Evolutionary conservation across 2,113 vertebrate species (phyloP).

Genomic region (Columba janthina): DNA sequence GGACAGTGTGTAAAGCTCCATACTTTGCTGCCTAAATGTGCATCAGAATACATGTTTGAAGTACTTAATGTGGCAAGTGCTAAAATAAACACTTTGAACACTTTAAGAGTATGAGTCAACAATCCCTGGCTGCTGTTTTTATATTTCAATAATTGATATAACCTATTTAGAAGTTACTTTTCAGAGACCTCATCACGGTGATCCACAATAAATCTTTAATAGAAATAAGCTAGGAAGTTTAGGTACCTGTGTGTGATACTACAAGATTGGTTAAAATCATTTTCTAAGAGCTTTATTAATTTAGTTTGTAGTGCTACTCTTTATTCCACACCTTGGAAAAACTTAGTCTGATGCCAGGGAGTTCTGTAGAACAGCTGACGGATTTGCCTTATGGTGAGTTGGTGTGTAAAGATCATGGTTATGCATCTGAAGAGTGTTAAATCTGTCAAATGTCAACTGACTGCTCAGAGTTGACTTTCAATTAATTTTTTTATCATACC

Average conservation of each 20-base stretch:
- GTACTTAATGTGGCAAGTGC: background rate
- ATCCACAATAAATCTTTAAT: background rate
- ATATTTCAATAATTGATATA: background rate
- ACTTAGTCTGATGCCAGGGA: background rate
- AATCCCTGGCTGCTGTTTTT: background rate
- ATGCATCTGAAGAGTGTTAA: background rate
- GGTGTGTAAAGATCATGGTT: background rate
- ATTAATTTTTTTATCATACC: background rate
- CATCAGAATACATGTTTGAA: background rate
- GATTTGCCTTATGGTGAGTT: background rate
- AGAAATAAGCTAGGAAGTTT: background rate
- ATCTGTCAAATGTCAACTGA: background rate
- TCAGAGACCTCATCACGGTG: background rate
- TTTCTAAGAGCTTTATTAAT: background rate
- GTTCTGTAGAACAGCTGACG: background rate
- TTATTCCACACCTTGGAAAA: background rate
- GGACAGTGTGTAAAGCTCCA: background rate
- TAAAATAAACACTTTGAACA: slow-evolving; percentile 21
- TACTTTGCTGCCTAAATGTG: background rate
- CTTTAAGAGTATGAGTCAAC: slow-evolving; percentile 10
- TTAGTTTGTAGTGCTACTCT: background rate
- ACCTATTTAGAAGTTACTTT: background rate
- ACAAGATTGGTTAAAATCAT: background rate
- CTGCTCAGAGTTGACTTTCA: background rate
- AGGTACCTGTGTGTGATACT: background rate